Evolutionary conservation across 2,113 vertebrate species (phyloP).

Genomic region (Dryoscopus gambensis): DNA sequence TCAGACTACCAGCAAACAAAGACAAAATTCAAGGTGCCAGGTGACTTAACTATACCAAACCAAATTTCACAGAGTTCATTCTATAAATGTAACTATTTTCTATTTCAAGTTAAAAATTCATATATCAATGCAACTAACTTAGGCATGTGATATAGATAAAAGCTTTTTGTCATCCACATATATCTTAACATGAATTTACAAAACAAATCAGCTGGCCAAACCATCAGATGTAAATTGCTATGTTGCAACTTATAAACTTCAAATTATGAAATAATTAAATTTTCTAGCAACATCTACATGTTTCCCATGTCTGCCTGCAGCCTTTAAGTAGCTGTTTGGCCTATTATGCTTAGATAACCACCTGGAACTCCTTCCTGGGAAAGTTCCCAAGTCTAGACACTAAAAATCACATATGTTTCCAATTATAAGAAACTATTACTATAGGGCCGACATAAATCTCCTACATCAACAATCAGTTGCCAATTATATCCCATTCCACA

Average conservation of each 20-base stretch:
- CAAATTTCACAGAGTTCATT: background rate
- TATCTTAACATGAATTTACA: background rate
- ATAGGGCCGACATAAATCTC: conserved; percentile 53
- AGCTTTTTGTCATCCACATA: background rate
- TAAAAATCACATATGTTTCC: conserved; percentile 67
- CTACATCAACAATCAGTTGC: conserved; percentile 57
- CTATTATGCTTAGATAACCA: conserved; percentile 68
- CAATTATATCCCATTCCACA: conserved; percentile 64
- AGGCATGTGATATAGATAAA: background rate
- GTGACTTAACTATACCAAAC: background rate
- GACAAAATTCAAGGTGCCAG: background rate
- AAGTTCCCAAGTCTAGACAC: conserved; percentile 76
- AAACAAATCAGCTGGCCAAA: background rate
- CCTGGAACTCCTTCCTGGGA: conserved; percentile 73
- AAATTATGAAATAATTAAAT: conserved; percentile 22
- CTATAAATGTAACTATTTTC: background rate
- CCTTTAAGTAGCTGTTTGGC: conserved; percentile 47
- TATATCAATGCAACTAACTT: background rate
- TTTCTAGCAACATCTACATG: conserved; percentile 8
- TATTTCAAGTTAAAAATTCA: background rate
- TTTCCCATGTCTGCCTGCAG: conserved; percentile 52
- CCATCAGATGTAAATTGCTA: background rate
- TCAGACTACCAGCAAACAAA: background rate
- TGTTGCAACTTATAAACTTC: background rate
- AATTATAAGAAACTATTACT: conserved; percentile 60